A percentile compares a stretch with the other conserved stretches of the same genome.
These are phyloP conservation scores for Mesorhabditis sp. DNA, from an alignment of 2,888 invertebrate species.

Conservation along the genomic window DNA sequence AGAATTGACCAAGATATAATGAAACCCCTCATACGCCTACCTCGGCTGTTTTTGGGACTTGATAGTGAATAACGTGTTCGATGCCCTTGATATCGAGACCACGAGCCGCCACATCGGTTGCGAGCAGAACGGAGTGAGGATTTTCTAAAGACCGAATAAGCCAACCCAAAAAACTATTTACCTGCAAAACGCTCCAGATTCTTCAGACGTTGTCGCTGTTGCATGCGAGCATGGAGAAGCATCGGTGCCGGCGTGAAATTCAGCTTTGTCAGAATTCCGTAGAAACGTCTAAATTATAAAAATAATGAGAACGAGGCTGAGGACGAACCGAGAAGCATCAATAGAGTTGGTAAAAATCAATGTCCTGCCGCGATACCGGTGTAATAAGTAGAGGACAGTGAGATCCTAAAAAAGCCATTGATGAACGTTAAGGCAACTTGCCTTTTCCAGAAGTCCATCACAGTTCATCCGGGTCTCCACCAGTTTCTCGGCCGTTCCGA, in stretches of 20 bases:
- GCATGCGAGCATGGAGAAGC: conserved; percentile 71
- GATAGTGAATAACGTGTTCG: conserved; percentile 92
- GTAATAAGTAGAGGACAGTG: conserved; percentile 81
- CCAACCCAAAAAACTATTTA: conserved; percentile 27
- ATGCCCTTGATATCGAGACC: conserved; percentile 90
- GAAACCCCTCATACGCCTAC: conserved; percentile 57
- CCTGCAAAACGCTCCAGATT: conserved; percentile 77
- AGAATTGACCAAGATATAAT: conserved; percentile 13
- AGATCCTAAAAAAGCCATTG: conserved; percentile 69
- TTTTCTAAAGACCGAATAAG: conserved; percentile 62
- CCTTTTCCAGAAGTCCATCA: conserved; percentile 53
- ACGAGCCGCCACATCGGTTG: conserved; percentile 92
- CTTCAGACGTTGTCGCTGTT: conserved; percentile 84
- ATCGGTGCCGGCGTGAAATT: conserved; percentile 65
- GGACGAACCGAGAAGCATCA: conserved; percentile 68
- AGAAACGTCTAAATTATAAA: conserved; percentile 69
- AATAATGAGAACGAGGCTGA: neutral
- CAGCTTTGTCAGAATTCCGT: conserved; percentile 59
- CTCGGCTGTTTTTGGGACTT: conserved; percentile 88
- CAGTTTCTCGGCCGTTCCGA: conserved; percentile 76
- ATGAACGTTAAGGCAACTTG: conserved; percentile 10
- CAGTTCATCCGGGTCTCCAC: conserved; percentile 77
- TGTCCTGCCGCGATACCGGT: conserved; percentile 83
- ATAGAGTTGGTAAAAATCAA: conserved; percentile 80
- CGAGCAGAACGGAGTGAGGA: conserved; percentile 75